Evolutionary conservation across 2,888 invertebrate species (phyloP).

Genomic region (Drosophila rellima): DNA sequence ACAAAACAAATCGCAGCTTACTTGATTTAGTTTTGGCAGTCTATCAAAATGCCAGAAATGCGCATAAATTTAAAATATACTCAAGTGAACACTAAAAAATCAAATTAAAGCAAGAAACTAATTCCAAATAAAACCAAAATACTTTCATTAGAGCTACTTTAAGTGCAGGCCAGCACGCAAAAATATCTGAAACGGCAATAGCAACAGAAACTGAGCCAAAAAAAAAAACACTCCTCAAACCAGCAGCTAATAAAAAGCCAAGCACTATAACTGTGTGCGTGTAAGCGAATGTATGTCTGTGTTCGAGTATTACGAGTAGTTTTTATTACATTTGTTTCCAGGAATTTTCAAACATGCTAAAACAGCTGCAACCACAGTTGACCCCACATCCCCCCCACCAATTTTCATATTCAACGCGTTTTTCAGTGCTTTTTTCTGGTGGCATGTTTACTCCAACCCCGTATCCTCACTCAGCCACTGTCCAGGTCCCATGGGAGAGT

Average conservation of each 20-base stretch:
- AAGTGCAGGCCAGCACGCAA: conserved; percentile 75
- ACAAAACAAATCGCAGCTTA: conserved; percentile 31
- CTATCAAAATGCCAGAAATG: conserved; percentile 45
- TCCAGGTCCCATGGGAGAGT: conserved; percentile 12
- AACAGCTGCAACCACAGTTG: conserved; percentile 73
- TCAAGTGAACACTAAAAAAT: conserved; percentile 64
- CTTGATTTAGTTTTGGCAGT: conserved; percentile 23
- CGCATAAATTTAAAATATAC: conserved; percentile 68
- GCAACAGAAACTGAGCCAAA: conserved; percentile 24
- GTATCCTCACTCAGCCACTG: conserved; percentile 20
- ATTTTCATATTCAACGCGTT: conserved; percentile 43
- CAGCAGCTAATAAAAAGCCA: conserved; percentile 67
- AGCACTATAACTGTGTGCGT: conserved; percentile 32
- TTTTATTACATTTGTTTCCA: conserved; percentile 81
- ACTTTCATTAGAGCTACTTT: conserved; percentile 70
- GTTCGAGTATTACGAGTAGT: conserved; percentile 67
- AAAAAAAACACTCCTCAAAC: conserved; percentile 53
- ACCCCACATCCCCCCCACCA: background rate
- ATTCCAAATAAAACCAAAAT: conserved; percentile 68
- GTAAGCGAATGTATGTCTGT: conserved; percentile 12
- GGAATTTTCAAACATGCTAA: conserved; percentile 79
- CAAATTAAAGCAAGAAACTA: conserved; percentile 69
- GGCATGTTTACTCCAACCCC: background rate
- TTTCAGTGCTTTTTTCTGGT: conserved; percentile 61
- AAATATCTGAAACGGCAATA: conserved; percentile 39